A percentile compares a stretch with the other conserved stretches of the same genome.
Conservation (phyloP, 2,888 invertebrate genomes). For the Megaustenia siamemsis region DNA sequence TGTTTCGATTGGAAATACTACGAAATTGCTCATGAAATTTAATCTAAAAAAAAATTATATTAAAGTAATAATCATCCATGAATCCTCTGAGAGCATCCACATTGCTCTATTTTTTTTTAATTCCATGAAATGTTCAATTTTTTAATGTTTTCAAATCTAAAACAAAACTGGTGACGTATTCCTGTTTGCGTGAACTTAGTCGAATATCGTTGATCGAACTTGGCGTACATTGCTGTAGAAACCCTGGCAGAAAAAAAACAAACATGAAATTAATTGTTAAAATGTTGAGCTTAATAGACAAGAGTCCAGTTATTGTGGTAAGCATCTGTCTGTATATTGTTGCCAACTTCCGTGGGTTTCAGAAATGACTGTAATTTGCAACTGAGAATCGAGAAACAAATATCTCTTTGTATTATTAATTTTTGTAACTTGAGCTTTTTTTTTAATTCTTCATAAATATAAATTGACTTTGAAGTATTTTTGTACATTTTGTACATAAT, state of each 20-base stretch:
- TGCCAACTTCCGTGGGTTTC: not conserved
- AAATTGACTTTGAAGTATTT: too few species aligned
- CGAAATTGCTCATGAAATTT: too few species aligned
- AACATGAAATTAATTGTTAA: not conserved
- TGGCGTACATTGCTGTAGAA: slow-evolving; percentile 2
- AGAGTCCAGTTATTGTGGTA: not conserved
- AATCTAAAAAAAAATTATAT: too few species aligned
- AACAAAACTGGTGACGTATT: too few species aligned
- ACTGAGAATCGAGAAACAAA: not conserved
- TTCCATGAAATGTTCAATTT: too few species aligned
- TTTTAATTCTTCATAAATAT: too few species aligned
- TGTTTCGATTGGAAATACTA: too few species aligned
- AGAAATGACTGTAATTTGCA: not conserved
- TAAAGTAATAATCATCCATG: too few species aligned
- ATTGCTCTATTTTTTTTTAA: too few species aligned
- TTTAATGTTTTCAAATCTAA: too few species aligned
- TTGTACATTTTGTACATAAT: too few species aligned
- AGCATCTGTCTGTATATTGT: not conserved
- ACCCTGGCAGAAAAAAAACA: slow-evolving; percentile 17
- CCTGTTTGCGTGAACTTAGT: not conserved
- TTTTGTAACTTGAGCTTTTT: not conserved
- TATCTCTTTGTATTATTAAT: not conserved
- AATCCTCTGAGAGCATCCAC: too few species aligned
- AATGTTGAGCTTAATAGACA: not conserved
- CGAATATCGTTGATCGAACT: not conserved